Percentiles rank a stretch among this genome's conserved stretches.
These are phyloP conservation scores for Antigone vipio DNA, from an alignment of 2,113 vertebrate species.

Conservation along the genomic window DNA sequence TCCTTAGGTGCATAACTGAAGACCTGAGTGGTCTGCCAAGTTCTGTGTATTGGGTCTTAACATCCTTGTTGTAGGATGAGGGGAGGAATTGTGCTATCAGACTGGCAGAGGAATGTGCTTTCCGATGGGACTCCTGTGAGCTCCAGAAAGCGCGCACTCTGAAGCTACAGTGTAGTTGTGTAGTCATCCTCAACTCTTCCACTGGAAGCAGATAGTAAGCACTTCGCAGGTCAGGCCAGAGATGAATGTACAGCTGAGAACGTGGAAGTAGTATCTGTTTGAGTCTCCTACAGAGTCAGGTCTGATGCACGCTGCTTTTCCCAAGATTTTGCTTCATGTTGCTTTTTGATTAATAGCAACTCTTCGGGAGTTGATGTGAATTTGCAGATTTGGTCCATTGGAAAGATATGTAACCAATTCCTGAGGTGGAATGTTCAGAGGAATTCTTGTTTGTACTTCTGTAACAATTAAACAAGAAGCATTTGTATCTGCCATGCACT, in stretches of 20 bases:
- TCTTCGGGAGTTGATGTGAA: neutral
- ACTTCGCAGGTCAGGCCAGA: neutral
- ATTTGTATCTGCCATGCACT: neutral
- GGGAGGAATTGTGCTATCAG: neutral
- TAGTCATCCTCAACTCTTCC: neutral
- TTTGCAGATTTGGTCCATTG: neutral
- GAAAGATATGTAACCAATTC: neutral
- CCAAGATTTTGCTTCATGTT: neutral
- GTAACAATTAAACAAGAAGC: neutral
- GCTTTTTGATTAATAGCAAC: neutral
- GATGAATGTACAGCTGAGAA: neutral
- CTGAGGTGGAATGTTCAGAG: neutral
- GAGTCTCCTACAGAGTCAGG: neutral
- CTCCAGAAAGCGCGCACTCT: accelerated
- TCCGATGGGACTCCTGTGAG: no score
- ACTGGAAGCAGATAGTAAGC: neutral
- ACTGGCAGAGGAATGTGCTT: neutral
- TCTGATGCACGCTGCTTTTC: neutral
- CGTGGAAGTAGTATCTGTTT: neutral
- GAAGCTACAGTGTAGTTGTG: neutral
- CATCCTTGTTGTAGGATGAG: neutral
- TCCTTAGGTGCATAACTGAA: neutral
- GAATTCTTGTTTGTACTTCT: neutral
- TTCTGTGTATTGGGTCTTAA: neutral
- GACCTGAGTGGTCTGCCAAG: neutral